These are phyloP conservation scores for Hypolimnas misippus DNA, from an alignment of 2,888 invertebrate genomes.

Conservation along the genomic window DNA sequence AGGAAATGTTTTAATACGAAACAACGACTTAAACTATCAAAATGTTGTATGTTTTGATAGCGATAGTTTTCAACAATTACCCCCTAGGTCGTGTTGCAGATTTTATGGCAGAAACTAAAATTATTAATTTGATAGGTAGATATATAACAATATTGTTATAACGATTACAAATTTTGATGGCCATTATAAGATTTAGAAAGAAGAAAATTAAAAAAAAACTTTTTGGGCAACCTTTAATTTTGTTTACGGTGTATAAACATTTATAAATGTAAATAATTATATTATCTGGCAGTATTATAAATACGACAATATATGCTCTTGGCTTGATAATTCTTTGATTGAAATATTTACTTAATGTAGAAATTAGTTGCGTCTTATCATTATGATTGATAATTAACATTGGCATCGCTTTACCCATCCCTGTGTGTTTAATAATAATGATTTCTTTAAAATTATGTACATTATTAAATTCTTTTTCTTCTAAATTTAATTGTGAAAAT, in stretches of 20 bases:
- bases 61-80: not conserved
- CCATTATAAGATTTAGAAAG: too few relatives aligned
- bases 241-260: too few relatives aligned
- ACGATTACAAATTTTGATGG: too few relatives aligned
- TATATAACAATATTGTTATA: too few relatives aligned
- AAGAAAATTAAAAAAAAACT: too few relatives aligned
- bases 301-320: constrained; percentile 4
- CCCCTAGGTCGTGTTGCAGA: too few relatives aligned
- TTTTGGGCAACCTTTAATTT: too few relatives aligned
- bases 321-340: constrained; percentile 1
- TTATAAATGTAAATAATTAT: not conserved
- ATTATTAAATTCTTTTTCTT: constrained; percentile 59
- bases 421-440: constrained; percentile 25
- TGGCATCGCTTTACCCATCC: constrained; percentile 37
- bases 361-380: constrained; percentile 34
- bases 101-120: not conserved
- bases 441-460: constrained; percentile 23
- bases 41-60: too few relatives aligned
- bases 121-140: not conserved
- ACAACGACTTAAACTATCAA: not conserved
- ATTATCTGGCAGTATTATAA: not conserved
- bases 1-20: too few relatives aligned
- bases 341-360: constrained; percentile 21
- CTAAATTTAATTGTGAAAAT: constrained; percentile 37
- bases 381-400: constrained; percentile 23